Evolutionary conservation across 1,140 invertebrate genomes (phyloP).

Genomic region (Drosophila tropicalis): DNA sequence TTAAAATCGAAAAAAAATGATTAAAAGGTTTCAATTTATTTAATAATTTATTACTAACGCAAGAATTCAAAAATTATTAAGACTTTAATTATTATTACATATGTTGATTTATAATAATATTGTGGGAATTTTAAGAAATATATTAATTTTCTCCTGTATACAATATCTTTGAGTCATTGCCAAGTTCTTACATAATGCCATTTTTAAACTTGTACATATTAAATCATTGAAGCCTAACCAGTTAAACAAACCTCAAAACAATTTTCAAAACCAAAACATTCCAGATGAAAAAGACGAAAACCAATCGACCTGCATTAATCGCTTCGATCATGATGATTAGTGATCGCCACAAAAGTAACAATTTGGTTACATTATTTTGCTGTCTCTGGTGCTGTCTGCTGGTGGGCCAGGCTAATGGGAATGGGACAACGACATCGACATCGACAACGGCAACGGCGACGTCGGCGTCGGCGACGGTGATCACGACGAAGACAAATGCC

Average conservation of each 20-base stretch:
- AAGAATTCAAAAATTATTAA: too few species aligned
- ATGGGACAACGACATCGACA: slow-evolving; percentile 30
- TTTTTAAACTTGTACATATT: slow-evolving; percentile 38
- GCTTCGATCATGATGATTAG: slow-evolving; percentile 74
- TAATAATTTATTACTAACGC: too few species aligned
- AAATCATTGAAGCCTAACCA: slow-evolving; percentile 61
- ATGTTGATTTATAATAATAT: too few species aligned
- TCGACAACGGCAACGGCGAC: slow-evolving; percentile 24
- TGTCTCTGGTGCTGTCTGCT: slow-evolving; percentile 35
- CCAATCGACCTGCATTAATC: slow-evolving; percentile 52
- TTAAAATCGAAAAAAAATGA: too few species aligned
- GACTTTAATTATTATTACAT: too few species aligned
- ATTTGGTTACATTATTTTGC: slow-evolving; percentile 73
- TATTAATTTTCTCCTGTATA: too few species aligned
- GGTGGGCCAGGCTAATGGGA: slow-evolving; percentile 32
- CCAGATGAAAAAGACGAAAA: slow-evolving; percentile 61
- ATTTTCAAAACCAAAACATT: slow-evolving; percentile 46
- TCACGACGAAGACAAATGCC: slow-evolving; percentile 47
- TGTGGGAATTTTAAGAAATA: too few species aligned
- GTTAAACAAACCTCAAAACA: slow-evolving; percentile 34
- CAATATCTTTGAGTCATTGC: too few species aligned
- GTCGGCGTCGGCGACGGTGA: slow-evolving; percentile 14
- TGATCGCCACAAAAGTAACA: slow-evolving; percentile 78
- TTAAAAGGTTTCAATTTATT: too few species aligned
- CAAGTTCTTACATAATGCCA: neutral